phyloP scores from a whole-genome alignment of 2,113 vertebrate genomes.

The Petrocephalus zakoni region DNA sequence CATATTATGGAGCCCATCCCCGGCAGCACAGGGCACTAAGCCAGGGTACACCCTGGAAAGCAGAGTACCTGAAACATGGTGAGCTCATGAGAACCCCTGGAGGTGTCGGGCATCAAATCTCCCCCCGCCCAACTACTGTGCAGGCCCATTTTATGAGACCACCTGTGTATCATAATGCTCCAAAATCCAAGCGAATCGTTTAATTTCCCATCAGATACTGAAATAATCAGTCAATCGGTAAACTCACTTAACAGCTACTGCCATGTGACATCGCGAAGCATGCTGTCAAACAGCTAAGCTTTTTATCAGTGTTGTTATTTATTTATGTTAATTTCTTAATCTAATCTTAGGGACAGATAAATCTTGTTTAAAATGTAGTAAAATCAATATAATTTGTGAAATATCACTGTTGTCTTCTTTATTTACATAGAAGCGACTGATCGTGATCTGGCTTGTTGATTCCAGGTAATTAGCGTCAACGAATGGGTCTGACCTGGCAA shows the following conservation, averaged over 20 bases:
- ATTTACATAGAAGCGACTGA: background rate
- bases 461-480: background rate
- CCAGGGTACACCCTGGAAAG: background rate
- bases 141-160: background rate
- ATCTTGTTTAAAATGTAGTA: background rate
- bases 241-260: background rate
- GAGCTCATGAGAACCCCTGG: background rate
- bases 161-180: background rate
- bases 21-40: background rate
- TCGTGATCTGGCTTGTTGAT: background rate
- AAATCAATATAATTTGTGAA: background rate
- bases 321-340: background rate
- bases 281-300: background rate
- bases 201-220: background rate
- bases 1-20: background rate
- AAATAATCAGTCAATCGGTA: background rate
- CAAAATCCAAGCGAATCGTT: background rate
- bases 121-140: background rate
- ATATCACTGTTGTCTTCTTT: background rate
- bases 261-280: background rate
- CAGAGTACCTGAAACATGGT: background rate
- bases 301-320: background rate
- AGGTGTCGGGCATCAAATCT: background rate
- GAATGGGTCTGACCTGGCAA: background rate
- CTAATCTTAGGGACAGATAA: background rate